Base-by-base conservation (phyloP, 2,888 invertebrate genomes). In the Drosophila mayaguana region DNA sequence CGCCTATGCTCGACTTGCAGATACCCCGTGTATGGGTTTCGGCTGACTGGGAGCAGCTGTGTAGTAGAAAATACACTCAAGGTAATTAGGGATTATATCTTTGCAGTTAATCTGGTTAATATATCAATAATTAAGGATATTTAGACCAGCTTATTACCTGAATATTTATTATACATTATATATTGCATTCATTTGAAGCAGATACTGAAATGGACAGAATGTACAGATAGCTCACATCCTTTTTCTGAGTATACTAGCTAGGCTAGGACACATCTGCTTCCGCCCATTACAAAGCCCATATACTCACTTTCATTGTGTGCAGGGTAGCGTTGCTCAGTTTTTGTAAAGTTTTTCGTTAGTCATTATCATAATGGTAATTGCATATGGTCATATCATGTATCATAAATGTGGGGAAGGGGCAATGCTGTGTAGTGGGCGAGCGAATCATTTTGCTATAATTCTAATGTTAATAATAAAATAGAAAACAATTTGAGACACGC, bases 401-500 rank as follows among this genome's bases (percentile, higher is more conserved):
- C n/a, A 48, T 55, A 64, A 25, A 22, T 12, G 11, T 36, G 25
- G 12, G 38, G 25, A 18, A 3, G 45, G 22, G 9, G 22, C 25
- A n/a, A 11, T 4, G 22, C 8, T 28, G 11, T 32, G 32, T 8
- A 22, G 36, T 9, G 42, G 28, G 20, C 34, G 64, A 48, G 59
- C 18, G 40, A 54, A 40, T 40, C 61, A 63, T 53, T 76, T 68
- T 61, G 69, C 63, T 72, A 67, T 65, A 50, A 63, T 76, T 72
- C 64, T 66, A 78, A 67, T 72, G 62, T 28, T 69, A 48, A 63
- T 83, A 85, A 83, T 85, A 77, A 87, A 87, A 72, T 80, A 87
- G 78, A 85, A 87, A 81, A 72, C 83, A 81, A 80, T 86, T 83
- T 75, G 67, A 63, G 62, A 74, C 86, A 86, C 86, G 86, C 87